phyloP scores from a whole-genome alignment of 2,888 invertebrate species.

The Agrilus cyanescens region DNA sequence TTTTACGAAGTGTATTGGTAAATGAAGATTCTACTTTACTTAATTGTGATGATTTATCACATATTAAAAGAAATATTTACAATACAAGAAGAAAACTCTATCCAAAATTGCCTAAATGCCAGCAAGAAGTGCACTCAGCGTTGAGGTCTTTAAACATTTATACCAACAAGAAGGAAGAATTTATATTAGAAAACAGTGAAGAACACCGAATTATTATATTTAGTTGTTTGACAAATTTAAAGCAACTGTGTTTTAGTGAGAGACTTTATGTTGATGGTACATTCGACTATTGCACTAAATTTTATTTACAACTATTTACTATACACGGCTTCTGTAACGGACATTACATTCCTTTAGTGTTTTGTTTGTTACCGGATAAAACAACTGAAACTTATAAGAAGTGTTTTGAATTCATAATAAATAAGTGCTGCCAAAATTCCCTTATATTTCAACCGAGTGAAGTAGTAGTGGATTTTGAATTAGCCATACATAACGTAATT shows the following conservation, averaged over 20 bases:
- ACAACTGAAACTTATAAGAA: neutral
- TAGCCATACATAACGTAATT: neutral
- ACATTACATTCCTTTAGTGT: slow-evolving; percentile 4
- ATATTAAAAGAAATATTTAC: no score
- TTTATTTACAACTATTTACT: slow-evolving; percentile 5
- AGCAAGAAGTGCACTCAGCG: neutral
- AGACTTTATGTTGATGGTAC: slow-evolving; percentile 1
- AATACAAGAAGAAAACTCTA: no score
- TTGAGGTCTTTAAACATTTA: neutral
- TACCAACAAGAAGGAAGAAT: neutral
- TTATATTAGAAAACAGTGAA: neutral
- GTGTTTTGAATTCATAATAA: neutral
- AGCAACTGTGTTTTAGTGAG: neutral
- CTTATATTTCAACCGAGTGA: neutral
- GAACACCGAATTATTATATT: neutral
- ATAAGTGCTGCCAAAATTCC: neutral
- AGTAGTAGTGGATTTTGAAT: neutral
- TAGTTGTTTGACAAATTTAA: neutral
- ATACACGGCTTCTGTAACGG: slow-evolving; percentile 1
- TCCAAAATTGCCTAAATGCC: no score
- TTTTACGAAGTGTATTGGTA: neutral
- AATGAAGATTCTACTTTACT: no score
- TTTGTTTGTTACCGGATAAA: slow-evolving; percentile 4
- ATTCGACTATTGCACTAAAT: neutral
- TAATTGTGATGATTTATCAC: no score